Evolutionary conservation across 2,888 invertebrate genomes (phyloP).

Genomic region (Neria commutata): DNA sequence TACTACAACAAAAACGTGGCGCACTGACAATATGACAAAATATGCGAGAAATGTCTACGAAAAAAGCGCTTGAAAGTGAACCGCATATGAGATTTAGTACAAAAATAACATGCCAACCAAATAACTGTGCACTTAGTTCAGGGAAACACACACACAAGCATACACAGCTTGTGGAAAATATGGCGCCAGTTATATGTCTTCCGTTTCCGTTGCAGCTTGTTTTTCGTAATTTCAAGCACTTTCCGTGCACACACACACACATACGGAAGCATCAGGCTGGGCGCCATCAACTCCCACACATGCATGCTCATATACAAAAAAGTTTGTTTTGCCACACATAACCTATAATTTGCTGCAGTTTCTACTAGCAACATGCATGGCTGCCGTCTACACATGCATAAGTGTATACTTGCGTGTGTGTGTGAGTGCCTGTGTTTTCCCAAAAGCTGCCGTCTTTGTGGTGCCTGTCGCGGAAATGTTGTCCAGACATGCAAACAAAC

Average conservation of each 20-base stretch:
- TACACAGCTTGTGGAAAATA: no score
- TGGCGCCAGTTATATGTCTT: constrained; percentile 22
- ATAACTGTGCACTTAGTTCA: no score
- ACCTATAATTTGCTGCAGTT: constrained; percentile 49
- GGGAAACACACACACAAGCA: no score
- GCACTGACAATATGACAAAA: no score
- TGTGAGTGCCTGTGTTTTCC: neutral
- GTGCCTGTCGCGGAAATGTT: constrained; percentile 55
- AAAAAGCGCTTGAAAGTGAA: no score
- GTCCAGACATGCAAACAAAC: constrained; percentile 53
- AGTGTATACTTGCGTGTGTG: neutral
- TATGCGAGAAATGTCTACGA: no score
- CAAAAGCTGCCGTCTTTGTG: constrained; percentile 22
- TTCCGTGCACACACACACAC: constrained; percentile 8
- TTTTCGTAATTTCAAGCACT: neutral
- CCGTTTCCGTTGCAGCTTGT: constrained; percentile 19
- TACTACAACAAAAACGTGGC: no score
- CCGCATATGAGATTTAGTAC: no score
- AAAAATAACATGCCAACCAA: no score
- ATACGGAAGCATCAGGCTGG: neutral
- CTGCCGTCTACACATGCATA: no score
- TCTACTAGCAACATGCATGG: no score
- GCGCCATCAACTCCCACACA: neutral
- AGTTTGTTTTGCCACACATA: constrained; percentile 40
- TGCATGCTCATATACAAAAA: neutral